These are phyloP conservation scores for Sebastes fasciatus DNA, from an alignment of 2,113 vertebrate genomes.

Conservation along the genomic window DNA sequence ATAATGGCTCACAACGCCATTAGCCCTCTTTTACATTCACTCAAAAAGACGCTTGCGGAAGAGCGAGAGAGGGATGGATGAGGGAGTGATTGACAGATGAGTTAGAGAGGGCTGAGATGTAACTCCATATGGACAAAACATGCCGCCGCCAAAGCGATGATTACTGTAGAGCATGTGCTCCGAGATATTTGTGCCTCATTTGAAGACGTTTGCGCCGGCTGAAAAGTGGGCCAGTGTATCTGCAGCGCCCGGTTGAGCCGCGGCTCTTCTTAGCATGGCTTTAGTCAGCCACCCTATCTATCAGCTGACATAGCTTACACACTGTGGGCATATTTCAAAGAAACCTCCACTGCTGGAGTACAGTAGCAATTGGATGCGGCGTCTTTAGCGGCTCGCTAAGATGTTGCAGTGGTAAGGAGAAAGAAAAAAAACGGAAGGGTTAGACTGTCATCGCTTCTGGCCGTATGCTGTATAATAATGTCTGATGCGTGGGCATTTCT, in stretches of 20 bases:
- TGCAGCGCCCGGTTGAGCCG: slow-evolving; percentile 51
- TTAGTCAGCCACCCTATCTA: slow-evolving; percentile 66
- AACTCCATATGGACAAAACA: slow-evolving; percentile 77
- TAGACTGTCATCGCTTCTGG: slow-evolving; percentile 34
- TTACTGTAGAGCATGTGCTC: slow-evolving; percentile 33
- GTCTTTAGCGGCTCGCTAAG: slow-evolving; percentile 50
- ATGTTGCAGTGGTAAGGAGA: slow-evolving; percentile 38
- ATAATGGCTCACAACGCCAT: slow-evolving; percentile 68
- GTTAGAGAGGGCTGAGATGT: slow-evolving; percentile 53
- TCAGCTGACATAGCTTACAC: slow-evolving; percentile 68
- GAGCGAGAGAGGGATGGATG: not conserved
- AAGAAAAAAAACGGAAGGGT: not conserved
- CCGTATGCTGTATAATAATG: slow-evolving; percentile 12
- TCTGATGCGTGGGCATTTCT: slow-evolving; percentile 52
- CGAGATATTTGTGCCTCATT: slow-evolving; percentile 31
- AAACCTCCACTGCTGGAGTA: slow-evolving; percentile 35
- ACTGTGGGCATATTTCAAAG: slow-evolving; percentile 56
- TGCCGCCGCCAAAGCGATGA: slow-evolving; percentile 40
- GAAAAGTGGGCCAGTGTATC: slow-evolving; percentile 74
- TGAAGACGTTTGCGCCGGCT: slow-evolving; percentile 6
- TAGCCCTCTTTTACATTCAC: slow-evolving; percentile 78
- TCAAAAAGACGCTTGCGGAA: slow-evolving; percentile 77
- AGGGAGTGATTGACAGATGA: slow-evolving; percentile 42
- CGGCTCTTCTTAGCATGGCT: slow-evolving; percentile 68
- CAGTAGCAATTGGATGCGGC: slow-evolving; percentile 57